Base-by-base conservation (phyloP, 2,797 vertebrate species). In the Psittacula derbiana region DNA sequence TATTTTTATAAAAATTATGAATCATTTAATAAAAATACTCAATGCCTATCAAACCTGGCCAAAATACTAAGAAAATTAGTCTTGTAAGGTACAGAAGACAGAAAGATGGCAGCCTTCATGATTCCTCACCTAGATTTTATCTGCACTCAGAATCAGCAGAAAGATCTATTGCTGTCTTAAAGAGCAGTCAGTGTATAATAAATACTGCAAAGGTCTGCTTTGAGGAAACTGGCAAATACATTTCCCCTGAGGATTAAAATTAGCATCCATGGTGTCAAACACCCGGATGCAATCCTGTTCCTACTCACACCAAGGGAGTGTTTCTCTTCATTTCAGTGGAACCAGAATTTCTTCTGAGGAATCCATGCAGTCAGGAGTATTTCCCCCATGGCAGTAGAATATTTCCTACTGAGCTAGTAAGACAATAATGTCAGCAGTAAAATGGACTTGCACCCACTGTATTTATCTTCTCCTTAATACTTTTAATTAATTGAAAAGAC, bases 211-310 rank as follows among this genome's bases (percentile, higher is more conserved):
- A 92, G 62, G 23, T 88, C 47, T 90, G 47, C 80, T 94, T 60
- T 80, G 65, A 87, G 80, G 60, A 64, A 40, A 36, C 25, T 64
- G 65, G 57, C 7, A 17, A 91, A 86, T 78, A 75, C 19, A 31
- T 93, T 78, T 93, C 38, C 80, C 60, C 46, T 81, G 80, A 96
- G 72, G 66, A 74, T 87, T 84, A 93, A 91, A 86, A 86, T 97
- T 88, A 89, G 36, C 75, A 86, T 91, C 85, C 62, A 30, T 76
- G 66, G 46, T 79, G 67, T 73, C 53, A 93, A 95, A 85, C n/a
- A 92, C 36, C 31, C 71, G 43, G 28, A 74, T 72, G 40, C 46
- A 90, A 60, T 71, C 76, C 61, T 91, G 53, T 80, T 60, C 66
- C 65, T 40, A 69, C 43, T 78, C 72, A 88, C 61, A 82, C 93